Percentiles rank a stretch among this genome's conserved stretches.
Conservation (phyloP, 2,797 vertebrate genomes). For the Karalla daura region DNA sequence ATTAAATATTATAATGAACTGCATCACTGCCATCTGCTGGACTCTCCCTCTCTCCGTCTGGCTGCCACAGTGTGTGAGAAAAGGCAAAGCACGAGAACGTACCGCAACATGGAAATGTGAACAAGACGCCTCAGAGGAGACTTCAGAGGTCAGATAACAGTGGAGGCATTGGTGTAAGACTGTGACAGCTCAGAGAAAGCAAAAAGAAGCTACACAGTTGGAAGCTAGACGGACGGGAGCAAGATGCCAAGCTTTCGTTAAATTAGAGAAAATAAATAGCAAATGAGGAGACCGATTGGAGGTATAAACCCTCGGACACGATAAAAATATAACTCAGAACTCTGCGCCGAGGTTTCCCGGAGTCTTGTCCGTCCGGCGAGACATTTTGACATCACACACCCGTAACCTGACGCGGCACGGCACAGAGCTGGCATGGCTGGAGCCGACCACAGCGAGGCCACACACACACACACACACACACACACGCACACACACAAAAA, state of each 20-base stretch:
- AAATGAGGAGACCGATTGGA: too few species aligned
- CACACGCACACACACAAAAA: conserved; percentile 66
- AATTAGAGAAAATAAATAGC: background rate
- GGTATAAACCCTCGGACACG: background rate
- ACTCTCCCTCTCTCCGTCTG: background rate
- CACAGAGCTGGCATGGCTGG: conserved; percentile 54
- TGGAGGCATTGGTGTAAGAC: too few species aligned
- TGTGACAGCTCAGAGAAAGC: too few species aligned
- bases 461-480: too few species aligned
- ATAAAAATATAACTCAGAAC: background rate
- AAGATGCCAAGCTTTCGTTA: background rate
- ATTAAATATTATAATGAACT: too few species aligned
- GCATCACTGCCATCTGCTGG: background rate
- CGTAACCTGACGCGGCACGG: conserved; percentile 40
- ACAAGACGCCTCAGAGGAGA: too few species aligned
- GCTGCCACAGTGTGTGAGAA: too few species aligned
- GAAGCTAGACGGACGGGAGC: background rate
- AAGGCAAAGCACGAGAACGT: too few species aligned
- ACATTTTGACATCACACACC: conserved; percentile 53
- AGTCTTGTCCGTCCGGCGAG: conserved; percentile 5
- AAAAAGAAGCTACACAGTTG: background rate
- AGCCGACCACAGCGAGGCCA: conserved; percentile 60
- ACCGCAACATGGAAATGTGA: background rate
- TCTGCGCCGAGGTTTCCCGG: conserved; percentile 9
- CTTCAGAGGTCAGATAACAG: background rate